Evolutionary conservation across 2,888 invertebrate genomes (phyloP), one percentile per base, ranked within the genome.

Genomic region (Orchesella flavescens): DNA sequence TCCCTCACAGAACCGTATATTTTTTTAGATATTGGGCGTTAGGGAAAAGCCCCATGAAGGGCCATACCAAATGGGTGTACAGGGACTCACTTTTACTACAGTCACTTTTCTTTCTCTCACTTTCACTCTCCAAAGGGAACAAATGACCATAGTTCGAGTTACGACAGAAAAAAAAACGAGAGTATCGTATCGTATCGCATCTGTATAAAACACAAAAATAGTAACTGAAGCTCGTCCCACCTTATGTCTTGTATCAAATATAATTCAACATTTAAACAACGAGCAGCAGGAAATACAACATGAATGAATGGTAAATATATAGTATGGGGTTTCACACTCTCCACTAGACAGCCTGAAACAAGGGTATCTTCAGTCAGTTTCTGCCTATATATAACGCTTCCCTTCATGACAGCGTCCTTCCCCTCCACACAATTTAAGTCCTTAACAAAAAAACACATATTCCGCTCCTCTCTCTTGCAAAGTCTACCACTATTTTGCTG

Each of bases 21-120:
- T 85, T 85, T n/a, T 85, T 86, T 82, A 79, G 82, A 86, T 85
- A 87, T 87, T 87, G 87, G 87, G 86, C 87, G 85, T 86, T 85
- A 66, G 87, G 87, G 87, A 87, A 74, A 79, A 74, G 79, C 74
- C 34, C 79, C 76, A 84, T 81, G 84, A 82, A 84, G 84, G 86
- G 83, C 86, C 80, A 84, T 84, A 87, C 83, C 86, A 85, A 87
- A 87, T 87, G 87, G 86, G 84, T 74, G 86, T 81, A 61, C 78
- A 79, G 87, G 86, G 87, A 86, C 85, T 85, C 82, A 83, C 85
- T 86, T 84, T 85, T 85, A 82, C 86, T 83, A 78, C 75, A 78
- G 69, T 81, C 74, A 74, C 80, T 81, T 74, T 79, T 72, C 79
- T 74, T 83, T 72, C 83, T 77, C 78, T 63, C 77, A 73, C 78